These are phyloP conservation scores for Diarsia rubi DNA, from an alignment of 2,888 invertebrate genomes.

Conservation along the genomic window DNA sequence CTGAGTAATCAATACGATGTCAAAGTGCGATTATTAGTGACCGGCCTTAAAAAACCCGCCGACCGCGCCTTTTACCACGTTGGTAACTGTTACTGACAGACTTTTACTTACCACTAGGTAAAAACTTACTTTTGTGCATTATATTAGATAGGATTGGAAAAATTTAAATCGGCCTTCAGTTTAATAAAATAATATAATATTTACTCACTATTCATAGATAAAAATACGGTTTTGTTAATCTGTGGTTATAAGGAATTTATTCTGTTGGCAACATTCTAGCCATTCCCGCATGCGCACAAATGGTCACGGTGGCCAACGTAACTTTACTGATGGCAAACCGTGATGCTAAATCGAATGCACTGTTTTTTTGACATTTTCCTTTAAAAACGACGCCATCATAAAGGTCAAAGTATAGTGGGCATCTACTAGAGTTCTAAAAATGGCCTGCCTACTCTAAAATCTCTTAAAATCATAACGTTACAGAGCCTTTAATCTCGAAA, in stretches of 20 bases:
- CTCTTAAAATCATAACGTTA: not conserved
- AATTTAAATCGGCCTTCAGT: not conserved
- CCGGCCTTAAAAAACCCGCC: not conserved
- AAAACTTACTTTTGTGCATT: too few species aligned
- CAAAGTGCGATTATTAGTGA: constrained; percentile 1
- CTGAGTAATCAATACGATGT: constrained; percentile 46
- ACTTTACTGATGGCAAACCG: not conserved
- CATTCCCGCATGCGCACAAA: constrained; percentile 25
- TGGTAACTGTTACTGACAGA: not conserved
- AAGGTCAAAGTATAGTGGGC: not conserved
- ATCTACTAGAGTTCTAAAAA: not conserved
- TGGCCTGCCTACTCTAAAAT: not conserved
- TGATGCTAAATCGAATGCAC: not conserved
- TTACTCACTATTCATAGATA: not conserved
- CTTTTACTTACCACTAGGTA: too few species aligned
- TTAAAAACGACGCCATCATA: not conserved
- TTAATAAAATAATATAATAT: not conserved
- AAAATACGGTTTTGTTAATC: not conserved
- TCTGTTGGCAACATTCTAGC: constrained; percentile 18
- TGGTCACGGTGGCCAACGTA: not conserved
- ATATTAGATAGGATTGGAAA: too few species aligned
- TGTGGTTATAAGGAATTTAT: not conserved
- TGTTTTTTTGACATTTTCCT: constrained; percentile 4
- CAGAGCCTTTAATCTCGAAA: not conserved
- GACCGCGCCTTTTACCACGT: not conserved